Conservation (phyloP, 2,797 vertebrate species). For the Pogoniulus pusillus region DNA sequence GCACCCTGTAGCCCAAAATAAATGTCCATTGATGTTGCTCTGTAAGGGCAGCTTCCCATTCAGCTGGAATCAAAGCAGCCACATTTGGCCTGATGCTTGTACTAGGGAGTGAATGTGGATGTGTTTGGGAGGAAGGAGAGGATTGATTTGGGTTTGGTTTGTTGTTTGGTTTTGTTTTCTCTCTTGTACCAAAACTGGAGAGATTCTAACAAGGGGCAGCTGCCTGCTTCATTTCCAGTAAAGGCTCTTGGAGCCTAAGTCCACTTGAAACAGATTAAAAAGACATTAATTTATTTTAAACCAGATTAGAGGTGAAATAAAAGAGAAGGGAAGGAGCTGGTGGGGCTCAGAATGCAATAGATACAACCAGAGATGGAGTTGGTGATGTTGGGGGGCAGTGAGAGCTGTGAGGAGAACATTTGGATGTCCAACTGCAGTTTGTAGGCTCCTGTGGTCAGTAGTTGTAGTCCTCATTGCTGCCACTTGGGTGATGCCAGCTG, state of each 20-base stretch:
- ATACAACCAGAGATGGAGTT: background rate
- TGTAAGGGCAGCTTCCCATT: constrained; percentile 18
- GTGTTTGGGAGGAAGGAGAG: constrained; percentile 12
- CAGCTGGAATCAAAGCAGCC: background rate
- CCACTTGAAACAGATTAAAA: constrained; percentile 5
- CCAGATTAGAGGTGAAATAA: background rate
- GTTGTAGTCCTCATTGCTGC: no score
- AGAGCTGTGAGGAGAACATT: background rate
- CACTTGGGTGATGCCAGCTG: no score
- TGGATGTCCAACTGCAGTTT: background rate
- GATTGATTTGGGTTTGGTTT: background rate
- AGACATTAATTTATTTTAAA: background rate
- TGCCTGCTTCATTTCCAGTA: constrained; percentile 8
- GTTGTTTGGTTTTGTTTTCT: background rate
- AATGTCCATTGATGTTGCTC: background rate
- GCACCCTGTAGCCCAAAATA: background rate
- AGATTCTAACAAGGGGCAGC: constrained; percentile 4
- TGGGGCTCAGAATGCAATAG: background rate
- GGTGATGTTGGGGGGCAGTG: background rate
- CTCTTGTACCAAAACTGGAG: background rate
- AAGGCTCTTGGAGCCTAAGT: background rate
- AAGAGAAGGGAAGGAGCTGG: background rate
- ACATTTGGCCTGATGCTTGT: background rate
- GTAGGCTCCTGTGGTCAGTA: background rate
- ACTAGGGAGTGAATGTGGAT: constrained; percentile 27